Base-by-base conservation (phyloP, 1,140 invertebrate genomes). In the Sipha flava region DNA sequence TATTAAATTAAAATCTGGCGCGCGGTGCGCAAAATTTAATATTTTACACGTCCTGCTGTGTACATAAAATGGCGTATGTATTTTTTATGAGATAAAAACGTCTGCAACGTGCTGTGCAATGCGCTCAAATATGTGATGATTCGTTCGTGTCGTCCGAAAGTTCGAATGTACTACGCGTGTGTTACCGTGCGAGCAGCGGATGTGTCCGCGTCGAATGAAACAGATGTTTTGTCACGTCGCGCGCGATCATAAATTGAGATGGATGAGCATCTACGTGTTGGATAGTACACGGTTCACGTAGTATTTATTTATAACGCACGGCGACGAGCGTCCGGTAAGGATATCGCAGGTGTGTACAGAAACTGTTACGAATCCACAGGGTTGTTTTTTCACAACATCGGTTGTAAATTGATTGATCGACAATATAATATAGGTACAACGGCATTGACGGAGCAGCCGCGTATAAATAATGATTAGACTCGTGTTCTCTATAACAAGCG, bases 381-480 rank as follows among this genome's bases (percentile, higher is more conserved):
- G 66, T 70, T 29, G 66, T 70, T 66, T 47, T 70, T 47, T 70
- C 26, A 45, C 23, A 4, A 29, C 40, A 47, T 31, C 23, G 14
- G 52, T 3, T 26, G 59, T 23, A 37, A 23, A 18, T 77, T 77
- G 73, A 77, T 77, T 40, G 73, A 77, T 77, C 73, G 73, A 77
- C 52, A 77, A 77, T 59, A 77, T n/a, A 77, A 34, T 31, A 37
- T 12, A 26, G n/a, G 14, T 16, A 29, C 14, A 40, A 59, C 54
- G 54, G 43, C 18, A 57, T 57, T 26, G 29, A 75, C 31, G 10
- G 70, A 52, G 23, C 31, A 54, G 31, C 29, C 70, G n/a, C 26
- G 23, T 3, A 7, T 23, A 5, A 9, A 59, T 75, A 26, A 57
- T 75, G 49, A 75, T 75, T 54, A 75, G n/a, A 57, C 47, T 21